Conservation (phyloP, 2,113 vertebrate species). For the Macrotus californicus region DNA sequence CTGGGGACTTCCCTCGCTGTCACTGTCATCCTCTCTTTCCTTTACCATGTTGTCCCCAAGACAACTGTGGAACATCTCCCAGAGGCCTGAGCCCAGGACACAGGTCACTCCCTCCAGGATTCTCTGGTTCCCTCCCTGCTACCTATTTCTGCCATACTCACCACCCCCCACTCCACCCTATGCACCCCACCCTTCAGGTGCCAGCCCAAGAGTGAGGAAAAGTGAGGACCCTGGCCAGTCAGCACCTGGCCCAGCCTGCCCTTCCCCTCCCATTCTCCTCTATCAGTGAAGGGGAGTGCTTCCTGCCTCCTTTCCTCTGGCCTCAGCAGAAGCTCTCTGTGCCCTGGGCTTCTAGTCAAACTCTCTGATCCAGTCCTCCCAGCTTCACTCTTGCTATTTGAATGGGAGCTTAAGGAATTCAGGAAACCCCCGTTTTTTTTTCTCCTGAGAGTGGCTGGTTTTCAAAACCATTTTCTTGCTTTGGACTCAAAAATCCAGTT, state of each 20-base stretch:
- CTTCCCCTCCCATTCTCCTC: not conserved
- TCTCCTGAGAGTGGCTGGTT: not conserved
- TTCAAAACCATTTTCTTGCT: conserved; percentile 26
- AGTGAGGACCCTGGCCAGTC: rapidly evolving
- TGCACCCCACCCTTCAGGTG: no score
- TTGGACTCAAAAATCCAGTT: conserved; percentile 1
- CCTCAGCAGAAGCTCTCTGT: not conserved
- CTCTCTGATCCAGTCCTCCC: not conserved
- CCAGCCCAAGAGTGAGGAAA: not conserved
- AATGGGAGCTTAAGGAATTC: not conserved
- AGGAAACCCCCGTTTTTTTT: not conserved
- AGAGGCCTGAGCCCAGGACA: not conserved
- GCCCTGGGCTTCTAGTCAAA: not conserved
- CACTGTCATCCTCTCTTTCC: not conserved
- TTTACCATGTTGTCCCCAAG: not conserved
- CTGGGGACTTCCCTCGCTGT: not conserved
- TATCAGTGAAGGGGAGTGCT: no score
- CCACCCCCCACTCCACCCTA: no score
- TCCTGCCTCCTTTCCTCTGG: not conserved
- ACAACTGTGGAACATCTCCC: not conserved
- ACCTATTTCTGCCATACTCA: not conserved
- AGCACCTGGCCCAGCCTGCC: not conserved
- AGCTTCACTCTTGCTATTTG: not conserved
- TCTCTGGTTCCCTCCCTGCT: not conserved
- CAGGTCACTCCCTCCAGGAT: not conserved